phyloP scores from a whole-genome alignment of 1,140 invertebrate genomes.

The Neuroterus valhalla region DNA sequence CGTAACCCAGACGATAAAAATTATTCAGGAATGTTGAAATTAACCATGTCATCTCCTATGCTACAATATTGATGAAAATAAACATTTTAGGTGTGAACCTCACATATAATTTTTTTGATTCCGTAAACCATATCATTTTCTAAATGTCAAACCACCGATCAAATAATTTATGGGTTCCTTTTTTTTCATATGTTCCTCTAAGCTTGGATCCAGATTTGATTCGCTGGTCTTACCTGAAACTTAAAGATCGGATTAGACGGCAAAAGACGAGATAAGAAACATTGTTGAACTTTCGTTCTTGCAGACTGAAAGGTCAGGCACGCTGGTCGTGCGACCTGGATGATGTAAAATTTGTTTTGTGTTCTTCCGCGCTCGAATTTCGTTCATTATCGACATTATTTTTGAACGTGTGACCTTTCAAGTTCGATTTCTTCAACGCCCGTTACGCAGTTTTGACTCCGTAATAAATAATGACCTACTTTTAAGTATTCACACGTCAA shows the following conservation, averaged over 20 bases:
- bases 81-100: too few species aligned
- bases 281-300: conserved; percentile 20
- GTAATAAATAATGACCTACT: not conserved
- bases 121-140: too few species aligned
- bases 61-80: too few species aligned
- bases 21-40: too few species aligned
- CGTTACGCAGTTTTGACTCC: not conserved
- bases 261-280: conserved; percentile 19
- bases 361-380: conserved; percentile 28
- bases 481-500: too few species aligned
- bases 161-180: too few species aligned
- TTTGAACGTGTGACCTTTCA: conserved; percentile 24
- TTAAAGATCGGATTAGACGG: conserved; percentile 13
- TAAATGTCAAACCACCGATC: too few species aligned
- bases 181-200: too few species aligned
- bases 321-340: conserved; percentile 27
- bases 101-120: too few species aligned
- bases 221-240: not conserved
- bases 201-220: not conserved
- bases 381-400: conserved; percentile 15
- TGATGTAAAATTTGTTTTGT: conserved; percentile 5
- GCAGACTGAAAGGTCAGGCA: conserved; percentile 14
- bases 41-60: too few species aligned
- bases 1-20: too few species aligned
- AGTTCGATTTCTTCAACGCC: conserved; percentile 6